Conservation (phyloP, 2,888 invertebrate species). For the Hetaerina titia region DNA sequence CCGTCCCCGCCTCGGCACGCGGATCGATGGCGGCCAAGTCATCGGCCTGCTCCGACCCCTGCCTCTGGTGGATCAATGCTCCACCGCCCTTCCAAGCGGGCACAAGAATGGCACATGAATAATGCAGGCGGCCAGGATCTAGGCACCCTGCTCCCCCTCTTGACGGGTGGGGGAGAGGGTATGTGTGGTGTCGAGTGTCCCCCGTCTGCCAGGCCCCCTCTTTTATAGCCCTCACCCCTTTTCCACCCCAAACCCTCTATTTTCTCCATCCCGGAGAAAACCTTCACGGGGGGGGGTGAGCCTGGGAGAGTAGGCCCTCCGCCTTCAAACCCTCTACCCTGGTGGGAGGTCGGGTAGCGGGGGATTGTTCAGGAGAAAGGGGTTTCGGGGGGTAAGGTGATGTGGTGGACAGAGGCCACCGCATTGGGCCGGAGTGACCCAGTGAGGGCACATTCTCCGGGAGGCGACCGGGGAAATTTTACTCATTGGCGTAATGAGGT, state of each 20-base stretch:
- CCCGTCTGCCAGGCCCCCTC: no score
- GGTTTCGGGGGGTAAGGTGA: not conserved
- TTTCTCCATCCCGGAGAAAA: not conserved
- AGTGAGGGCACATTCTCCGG: not conserved
- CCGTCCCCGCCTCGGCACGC: not conserved
- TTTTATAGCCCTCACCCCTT: not conserved
- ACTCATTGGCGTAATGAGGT: constrained; percentile 1
- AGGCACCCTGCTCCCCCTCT: not conserved
- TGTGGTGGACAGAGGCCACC: not conserved
- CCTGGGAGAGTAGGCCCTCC: not conserved
- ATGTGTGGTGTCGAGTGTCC: not conserved
- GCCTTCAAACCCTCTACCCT: not conserved
- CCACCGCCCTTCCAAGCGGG: not conserved
- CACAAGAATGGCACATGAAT: constrained; percentile 63
- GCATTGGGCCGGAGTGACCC: constrained; percentile 27
- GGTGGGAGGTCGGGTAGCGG: not conserved
- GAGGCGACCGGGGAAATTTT: not conserved
- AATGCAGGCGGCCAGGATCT: constrained; percentile 54
- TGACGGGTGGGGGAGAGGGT: not conserved
- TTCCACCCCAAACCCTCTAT: not conserved
- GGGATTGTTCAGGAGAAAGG: no score
- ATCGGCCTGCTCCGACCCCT: constrained; percentile 61
- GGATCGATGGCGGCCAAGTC: constrained; percentile 62
- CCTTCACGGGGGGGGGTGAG: not conserved
- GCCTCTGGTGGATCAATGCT: constrained; percentile 63